Percentiles rank a stretch among this genome's conserved stretches.
These are phyloP conservation scores for Varanus salvator DNA, from an alignment of 2,113 vertebrate genomes.

Conservation along the genomic window DNA sequence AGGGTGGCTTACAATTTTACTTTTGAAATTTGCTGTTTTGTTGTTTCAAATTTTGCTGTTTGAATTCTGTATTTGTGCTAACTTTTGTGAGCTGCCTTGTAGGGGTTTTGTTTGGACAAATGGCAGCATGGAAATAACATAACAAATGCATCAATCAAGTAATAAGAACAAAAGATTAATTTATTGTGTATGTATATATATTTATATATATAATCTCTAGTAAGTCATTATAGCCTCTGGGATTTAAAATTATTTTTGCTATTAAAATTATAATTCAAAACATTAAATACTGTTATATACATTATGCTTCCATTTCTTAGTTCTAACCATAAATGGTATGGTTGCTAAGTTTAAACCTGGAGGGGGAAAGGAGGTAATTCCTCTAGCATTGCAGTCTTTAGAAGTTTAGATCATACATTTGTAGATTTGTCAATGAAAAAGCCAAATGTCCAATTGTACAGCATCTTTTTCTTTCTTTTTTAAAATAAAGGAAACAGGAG, in stretches of 20 bases:
- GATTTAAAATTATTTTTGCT: conserved; percentile 82
- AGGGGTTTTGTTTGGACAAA: background rate
- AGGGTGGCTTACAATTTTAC: background rate
- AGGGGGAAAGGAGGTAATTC: conserved; percentile 72
- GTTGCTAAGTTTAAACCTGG: conserved; percentile 74
- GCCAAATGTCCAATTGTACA: conserved; percentile 70
- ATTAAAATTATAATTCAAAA: conserved; percentile 86
- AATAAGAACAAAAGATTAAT: conserved; percentile 81
- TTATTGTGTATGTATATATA: conserved; percentile 69
- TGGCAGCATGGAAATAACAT: background rate
- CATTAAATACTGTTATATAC: conserved; percentile 83
- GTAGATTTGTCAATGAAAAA: conserved; percentile 80
- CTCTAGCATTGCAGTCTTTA: conserved; percentile 73
- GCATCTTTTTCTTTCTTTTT: conserved; percentile 65
- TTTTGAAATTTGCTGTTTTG: background rate
- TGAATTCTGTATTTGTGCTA: background rate
- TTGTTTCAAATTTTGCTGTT: background rate
- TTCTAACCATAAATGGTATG: conserved; percentile 73
- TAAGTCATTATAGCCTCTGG: conserved; percentile 81
- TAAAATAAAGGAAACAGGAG: conserved; percentile 70
- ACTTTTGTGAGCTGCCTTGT: background rate
- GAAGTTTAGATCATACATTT: conserved; percentile 75
- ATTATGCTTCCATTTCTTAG: conserved; percentile 74
- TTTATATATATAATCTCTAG: conserved; percentile 79
- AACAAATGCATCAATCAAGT: conserved; percentile 70